Evolutionary conservation across 2,888 invertebrate genomes (phyloP).

Genomic region (Eupithecia subumbrata): DNA sequence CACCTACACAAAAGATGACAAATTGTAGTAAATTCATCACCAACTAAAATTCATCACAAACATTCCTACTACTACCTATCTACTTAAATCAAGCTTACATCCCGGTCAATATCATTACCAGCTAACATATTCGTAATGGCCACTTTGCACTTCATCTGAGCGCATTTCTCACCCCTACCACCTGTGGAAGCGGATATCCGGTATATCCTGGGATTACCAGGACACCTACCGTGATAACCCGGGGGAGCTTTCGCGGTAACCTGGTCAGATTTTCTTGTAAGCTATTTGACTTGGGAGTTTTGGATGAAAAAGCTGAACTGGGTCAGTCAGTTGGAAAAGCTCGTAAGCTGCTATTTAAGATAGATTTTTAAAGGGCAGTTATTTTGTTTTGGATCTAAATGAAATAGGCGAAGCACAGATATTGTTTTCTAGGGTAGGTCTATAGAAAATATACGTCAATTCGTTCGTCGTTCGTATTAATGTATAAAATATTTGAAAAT

Average conservation of each 20-base stretch:
- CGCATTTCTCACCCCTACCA: conserved; percentile 15
- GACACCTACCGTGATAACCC: conserved; percentile 26
- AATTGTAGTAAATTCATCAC: no score
- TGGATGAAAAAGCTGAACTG: not conserved
- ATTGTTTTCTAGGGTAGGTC: no score
- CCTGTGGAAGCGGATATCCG: conserved; percentile 28
- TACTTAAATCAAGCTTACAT: not conserved
- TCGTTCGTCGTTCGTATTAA: no score
- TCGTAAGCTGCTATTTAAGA: not conserved
- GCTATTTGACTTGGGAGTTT: conserved; percentile 9
- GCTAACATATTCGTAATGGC: conserved; percentile 10
- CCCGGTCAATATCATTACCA: not conserved
- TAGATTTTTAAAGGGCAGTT: not conserved
- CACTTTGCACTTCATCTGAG: conserved; percentile 10
- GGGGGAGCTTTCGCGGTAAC: conserved; percentile 9
- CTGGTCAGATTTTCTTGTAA: conserved; percentile 15
- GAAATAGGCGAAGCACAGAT: no score
- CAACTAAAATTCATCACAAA: no score
- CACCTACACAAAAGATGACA: no score
- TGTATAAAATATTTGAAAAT: no score
- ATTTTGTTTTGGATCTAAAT: no score
- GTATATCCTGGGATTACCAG: conserved; percentile 32
- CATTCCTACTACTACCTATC: not conserved
- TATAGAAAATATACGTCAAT: no score
- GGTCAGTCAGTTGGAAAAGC: not conserved